Evolutionary conservation across 2,888 invertebrate species (phyloP), one percentile per base, ranked within the genome.

Genomic region (Anoplius nigerrimus): DNA sequence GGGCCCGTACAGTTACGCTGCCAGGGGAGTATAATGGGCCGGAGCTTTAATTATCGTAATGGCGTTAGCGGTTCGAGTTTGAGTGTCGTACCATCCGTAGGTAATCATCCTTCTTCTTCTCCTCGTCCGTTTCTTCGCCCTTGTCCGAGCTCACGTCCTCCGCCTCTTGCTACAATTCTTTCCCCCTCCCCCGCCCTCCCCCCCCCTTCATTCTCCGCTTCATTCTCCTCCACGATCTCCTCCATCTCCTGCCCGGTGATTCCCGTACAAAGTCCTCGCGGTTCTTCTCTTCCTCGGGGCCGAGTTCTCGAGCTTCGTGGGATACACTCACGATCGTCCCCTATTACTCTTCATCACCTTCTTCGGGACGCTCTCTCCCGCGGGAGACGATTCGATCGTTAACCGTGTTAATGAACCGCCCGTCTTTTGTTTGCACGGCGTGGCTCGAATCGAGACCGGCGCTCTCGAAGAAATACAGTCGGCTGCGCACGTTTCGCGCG

Each of bases 41-140:
- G 52, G 34, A 34, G 69, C 74, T 78, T 81, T 76, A 78, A 81
- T 81, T 81, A 76, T 78, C 72, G 71, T 73, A 71, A 77, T 76
- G 73, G 73, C 72, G 67, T 67, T 75, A 72, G 63, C 71, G 66
- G 71, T 34, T 34, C 34, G 34, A 34, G 34, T 34, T 34, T 13
- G 34, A 34, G 34, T 34, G 34, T 34, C 34, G 34, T 34, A 34
- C 34, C 34, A 34, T 34, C 34, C 34, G 34, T 11, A 34, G 34
- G 34, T 34, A 60, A 24, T 48, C 48, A 24, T 24, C 51, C 27
- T 45, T 58, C 58, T 45, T 58, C n/a, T 58, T 45, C 46, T 4
- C 16, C 20, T 18, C 8, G 16, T 15, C 21, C 20, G 68, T 53
- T 54, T 22, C 16, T 27, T 51, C 59, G 54, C 54, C 20, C 53